phyloP scores from a whole-genome alignment of 1,140 invertebrate species.

The Apis laboriosa region DNA sequence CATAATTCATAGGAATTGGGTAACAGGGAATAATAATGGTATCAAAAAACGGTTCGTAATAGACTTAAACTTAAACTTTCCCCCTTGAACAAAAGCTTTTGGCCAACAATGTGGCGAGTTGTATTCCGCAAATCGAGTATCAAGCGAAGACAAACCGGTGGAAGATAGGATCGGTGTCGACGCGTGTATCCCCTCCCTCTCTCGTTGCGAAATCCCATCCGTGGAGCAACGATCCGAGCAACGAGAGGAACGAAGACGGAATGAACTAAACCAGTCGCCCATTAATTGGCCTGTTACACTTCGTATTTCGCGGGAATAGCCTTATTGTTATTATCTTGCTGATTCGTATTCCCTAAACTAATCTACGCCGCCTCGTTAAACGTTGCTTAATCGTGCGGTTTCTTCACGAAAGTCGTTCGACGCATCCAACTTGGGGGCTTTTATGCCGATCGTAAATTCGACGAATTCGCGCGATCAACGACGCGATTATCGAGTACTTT shows the following conservation, averaged over 20 bases:
- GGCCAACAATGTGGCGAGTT: not conserved
- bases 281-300: slow-evolving; percentile 39
- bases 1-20: slow-evolving; percentile 3
- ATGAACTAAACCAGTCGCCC: slow-evolving; percentile 20
- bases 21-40: not conserved
- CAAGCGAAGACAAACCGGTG: slow-evolving; percentile 17
- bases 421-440: not conserved
- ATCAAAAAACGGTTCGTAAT: not conserved
- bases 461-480: slow-evolving; percentile 28
- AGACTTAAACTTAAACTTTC: not conserved
- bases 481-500: not conserved
- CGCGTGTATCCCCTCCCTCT: not conserved
- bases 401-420: not conserved
- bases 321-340: slow-evolving; percentile 17
- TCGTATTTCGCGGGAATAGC: not conserved
- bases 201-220: slow-evolving; percentile 33
- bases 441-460: not conserved
- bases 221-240: slow-evolving; percentile 24
- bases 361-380: not conserved
- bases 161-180: slow-evolving; percentile 17
- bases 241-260: not conserved
- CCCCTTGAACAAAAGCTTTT: not conserved
- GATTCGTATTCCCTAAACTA: slow-evolving; percentile 43
- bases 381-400: not conserved
- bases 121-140: slow-evolving; percentile 10